Evolutionary conservation across 2,113 vertebrate species (phyloP), one percentile per base, ranked within the genome.

Genomic region (Oryzias melastigma): DNA sequence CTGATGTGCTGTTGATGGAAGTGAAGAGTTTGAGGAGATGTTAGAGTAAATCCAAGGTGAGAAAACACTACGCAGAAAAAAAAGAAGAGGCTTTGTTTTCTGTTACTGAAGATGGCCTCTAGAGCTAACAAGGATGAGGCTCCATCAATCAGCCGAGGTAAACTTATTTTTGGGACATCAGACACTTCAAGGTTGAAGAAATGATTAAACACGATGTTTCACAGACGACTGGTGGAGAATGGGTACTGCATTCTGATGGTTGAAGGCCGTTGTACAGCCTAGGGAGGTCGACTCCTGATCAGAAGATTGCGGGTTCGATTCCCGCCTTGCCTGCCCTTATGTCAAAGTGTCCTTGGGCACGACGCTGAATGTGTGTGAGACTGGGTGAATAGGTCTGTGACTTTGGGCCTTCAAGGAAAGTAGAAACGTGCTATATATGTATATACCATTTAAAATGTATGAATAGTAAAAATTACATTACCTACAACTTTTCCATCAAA

Each of bases 71-170:
- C 51, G 44, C 42, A 35, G 56, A 24, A 29, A 14, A 60, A 41
- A 53, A 55, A 7, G 58, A 50, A 22, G 22, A 55, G 17, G 47
- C 77, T 74, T 80, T 74, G 56, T 80, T 10, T 77, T 78, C 80
- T 29, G 10, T 4, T 15, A 42, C 8, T 44, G 10, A 12, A 17
- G 43, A 35, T 24, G 59, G 35, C 35, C 18, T 22, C 22, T 0
- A 63, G 20, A 61, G 13, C 22, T 17, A 48, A 58, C 51, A 25
- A 52, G 3, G 41, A 74, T 49, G 57, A 59, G 10, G 29, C 45
- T 65, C 61, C 58, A 82, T 88, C 75, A 69, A 58, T 82, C 79
- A 74, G 17, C 46, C 6, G 46, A 18, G 46, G n/a, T 3, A 17
- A 46, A 16, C 7, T 46, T 17, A 7, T 18, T n/a, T 47, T 47